Base-by-base conservation (phyloP, 2,888 invertebrate genomes). In the Orthosia cruda region DNA sequence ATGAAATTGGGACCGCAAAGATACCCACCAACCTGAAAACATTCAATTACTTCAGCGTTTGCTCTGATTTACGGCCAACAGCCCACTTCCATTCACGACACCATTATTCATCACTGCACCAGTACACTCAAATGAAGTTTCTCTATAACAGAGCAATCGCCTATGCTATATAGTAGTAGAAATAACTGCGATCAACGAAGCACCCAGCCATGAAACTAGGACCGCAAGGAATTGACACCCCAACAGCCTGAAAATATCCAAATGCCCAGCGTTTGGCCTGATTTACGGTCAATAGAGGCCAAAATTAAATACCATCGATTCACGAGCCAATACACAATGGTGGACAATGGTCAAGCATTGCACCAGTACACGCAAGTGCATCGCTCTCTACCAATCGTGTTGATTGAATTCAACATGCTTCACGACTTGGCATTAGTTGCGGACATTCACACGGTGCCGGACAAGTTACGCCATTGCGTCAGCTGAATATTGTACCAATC, bases 401-500 rank as follows among this genome's bases (percentile, higher is more conserved):
- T 87, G 85, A 91, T 90, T 88, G 86, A 86, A 87, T 89, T 84
- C 85, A 87, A 80, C 84, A 86, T 84, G 86, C 83, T 82, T 83
- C 87, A 86, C 74, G 74, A 81, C 78, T 81, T 32, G 54, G 63
- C 66, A 82, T 71, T 77, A 80, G 66, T 47, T 74, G 74, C 81
- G 83, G 80, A 69, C 82, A 76, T 86, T 88, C 88, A 85, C 87
- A 87, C 82, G 80, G 54, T 64, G 23, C 18, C 59, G 64, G 23
- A n/a, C 54, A 23, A 49, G 18, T 73, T 71, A 77, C 83, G 65
- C 76, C 76, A 81, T 18, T 54, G 4, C 52, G 15, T 68, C 54
- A 78, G 54, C 57, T 7, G 69, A 50, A 59, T 64, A 61, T 55
- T 57, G 63, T 26, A 59, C 18, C 16, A 4, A 15, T 76, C 7